phyloP scores from a whole-genome alignment of 2,888 invertebrate species.

The Arctia plantaginis region DNA sequence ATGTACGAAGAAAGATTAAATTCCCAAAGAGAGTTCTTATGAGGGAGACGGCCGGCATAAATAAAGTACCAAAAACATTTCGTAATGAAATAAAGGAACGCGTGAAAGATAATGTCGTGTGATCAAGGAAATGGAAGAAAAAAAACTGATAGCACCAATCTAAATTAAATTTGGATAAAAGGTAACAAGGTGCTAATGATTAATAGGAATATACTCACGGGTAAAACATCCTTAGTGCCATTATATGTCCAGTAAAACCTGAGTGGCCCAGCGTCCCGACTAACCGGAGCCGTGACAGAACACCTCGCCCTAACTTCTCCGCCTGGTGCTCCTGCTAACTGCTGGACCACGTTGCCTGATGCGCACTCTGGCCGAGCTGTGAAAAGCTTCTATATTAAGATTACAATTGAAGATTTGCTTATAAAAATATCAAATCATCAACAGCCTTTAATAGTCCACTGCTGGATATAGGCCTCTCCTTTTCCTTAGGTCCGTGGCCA shows the following conservation, averaged over 20 bases:
- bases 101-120: background rate
- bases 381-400: background rate
- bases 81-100: no score
- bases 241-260: constrained; percentile 95
- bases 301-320: constrained; percentile 92
- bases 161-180: background rate
- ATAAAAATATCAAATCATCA: background rate
- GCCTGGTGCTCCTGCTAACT: constrained; percentile 90
- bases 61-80: no score
- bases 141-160: background rate
- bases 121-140: background rate
- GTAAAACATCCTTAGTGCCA: constrained; percentile 91
- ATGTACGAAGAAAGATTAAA: no score
- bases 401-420: background rate
- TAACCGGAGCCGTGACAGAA: constrained; percentile 93
- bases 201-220: constrained; percentile 78
- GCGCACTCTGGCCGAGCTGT: constrained; percentile 93
- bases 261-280: constrained; percentile 87
- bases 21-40: no score
- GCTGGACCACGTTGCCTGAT: constrained; percentile 89
- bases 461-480: no score
- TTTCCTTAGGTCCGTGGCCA: no score
- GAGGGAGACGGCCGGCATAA: no score
- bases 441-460: no score
- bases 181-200: no score